phyloP scores from a whole-genome alignment of 2,888 invertebrate species.

The Noctua janthina region DNA sequence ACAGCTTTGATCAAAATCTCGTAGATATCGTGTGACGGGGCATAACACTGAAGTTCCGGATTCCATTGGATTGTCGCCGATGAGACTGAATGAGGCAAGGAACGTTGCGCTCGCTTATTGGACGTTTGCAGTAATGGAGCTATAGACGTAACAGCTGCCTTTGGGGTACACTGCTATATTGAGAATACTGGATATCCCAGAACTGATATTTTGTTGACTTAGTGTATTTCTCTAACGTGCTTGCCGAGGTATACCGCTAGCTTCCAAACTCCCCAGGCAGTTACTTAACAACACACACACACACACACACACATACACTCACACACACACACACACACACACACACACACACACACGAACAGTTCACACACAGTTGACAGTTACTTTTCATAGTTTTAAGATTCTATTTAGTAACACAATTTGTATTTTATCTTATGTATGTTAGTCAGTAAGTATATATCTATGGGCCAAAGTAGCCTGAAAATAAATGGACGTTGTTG shows the following conservation, averaged over 20 bases:
- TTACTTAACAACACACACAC: too few species aligned
- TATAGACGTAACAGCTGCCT: constrained; percentile 16
- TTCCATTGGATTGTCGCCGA: constrained; percentile 7
- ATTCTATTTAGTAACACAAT: too few species aligned
- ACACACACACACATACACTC: too few species aligned
- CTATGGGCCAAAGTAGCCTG: too few species aligned
- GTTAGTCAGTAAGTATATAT: too few species aligned
- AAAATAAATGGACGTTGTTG: too few species aligned
- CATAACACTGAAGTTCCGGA: not conserved
- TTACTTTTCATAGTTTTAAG: too few species aligned
- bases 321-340: too few species aligned
- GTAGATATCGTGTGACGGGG: not conserved
- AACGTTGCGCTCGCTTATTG: constrained; percentile 27
- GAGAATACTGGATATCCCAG: constrained; percentile 13
- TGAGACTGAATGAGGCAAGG: constrained; percentile 12
- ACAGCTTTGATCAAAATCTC: constrained; percentile 3
- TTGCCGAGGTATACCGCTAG: not conserved
- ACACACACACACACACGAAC: too few species aligned
- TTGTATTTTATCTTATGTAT: too few species aligned
- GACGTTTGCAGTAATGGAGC: constrained; percentile 30
- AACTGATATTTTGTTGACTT: not conserved
- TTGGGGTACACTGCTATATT: not conserved
- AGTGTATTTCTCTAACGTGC: not conserved
- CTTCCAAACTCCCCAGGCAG: not conserved
- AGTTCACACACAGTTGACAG: too few species aligned